Conservation (phyloP, 2,113 vertebrate species). For the Marmota monax region DNA sequence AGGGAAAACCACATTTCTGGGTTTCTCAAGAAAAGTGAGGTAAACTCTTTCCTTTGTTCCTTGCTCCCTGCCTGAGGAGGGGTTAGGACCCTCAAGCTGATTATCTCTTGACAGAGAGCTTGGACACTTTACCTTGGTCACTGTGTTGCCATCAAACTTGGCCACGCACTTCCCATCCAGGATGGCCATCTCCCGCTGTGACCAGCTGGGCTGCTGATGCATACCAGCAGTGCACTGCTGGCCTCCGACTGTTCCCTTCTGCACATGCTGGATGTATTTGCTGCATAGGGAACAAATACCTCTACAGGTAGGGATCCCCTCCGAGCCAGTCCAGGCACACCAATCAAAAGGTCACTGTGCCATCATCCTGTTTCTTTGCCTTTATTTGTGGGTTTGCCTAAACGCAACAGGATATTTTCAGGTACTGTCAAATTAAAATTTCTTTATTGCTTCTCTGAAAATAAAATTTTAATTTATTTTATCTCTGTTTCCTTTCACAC, state of each 20-base stretch:
- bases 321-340: neutral
- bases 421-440: conserved; percentile 39
- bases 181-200: conserved; percentile 46
- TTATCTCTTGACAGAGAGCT: conserved; percentile 1
- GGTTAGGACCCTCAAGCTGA: conserved; percentile 8
- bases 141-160: conserved; percentile 54
- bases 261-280: conserved; percentile 84
- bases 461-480: conserved; percentile 48
- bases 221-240: conserved; percentile 75
- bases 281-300: conserved; percentile 76
- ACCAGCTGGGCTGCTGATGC: neutral
- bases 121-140: conserved; percentile 73
- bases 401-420: neutral
- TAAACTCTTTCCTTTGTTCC: neutral
- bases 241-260: conserved; percentile 83
- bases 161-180: neutral
- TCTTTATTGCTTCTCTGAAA: conserved; percentile 51
- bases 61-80: neutral
- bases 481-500: conserved; percentile 11
- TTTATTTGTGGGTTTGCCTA: conserved; percentile 20
- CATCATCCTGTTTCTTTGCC: neutral
- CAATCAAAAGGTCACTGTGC: neutral
- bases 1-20: neutral
- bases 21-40: neutral
- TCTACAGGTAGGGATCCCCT: neutral